Evolutionary conservation across 2,113 vertebrate species (phyloP), one percentile per base, ranked within the genome.

Genomic region (Calyptomena viridis): DNA sequence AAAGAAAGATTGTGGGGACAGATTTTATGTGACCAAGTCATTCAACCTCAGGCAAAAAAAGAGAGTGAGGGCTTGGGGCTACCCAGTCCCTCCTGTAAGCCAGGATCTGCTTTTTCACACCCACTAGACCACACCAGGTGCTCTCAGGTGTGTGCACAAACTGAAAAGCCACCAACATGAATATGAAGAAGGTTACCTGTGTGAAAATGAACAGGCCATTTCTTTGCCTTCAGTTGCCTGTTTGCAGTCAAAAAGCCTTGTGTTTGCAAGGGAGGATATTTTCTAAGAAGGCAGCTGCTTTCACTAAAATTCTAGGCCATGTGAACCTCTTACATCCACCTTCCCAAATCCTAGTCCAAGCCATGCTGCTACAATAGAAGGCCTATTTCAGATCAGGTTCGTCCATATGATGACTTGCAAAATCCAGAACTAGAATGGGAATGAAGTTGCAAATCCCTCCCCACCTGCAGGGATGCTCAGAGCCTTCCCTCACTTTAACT

Each of bases 271-370:
- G 55, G 8, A 37, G 12, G 21, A 2, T 37, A 59, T 77, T 86
- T 74, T 59, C 44, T 28, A 59, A 35, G 21, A 1, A 5, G 3
- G 5, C 33, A 93, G 11, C 35, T 31, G 39, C 71, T 86, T 76
- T 52, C 55, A 55, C 21, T 80, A 39, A 68, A 73, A 53, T 53
- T 44, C 59, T 18, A 76, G 55, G 8, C 72, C 30, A 31, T 9
- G 5, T 8, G 3, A 90, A 58, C 6, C 10, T 6, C 14, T 53
- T 5, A 37, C 0, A 1, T 9, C 22, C 46, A 73, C 55, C 15
- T 46, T 63, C 50, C 40, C 40, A 72, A 74, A 63, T 37, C 24
- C 60, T 33, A 81, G 27, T 13, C 59, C 50, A 49, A 77, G 53
- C 22, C 58, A 62, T 5, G 18, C 9, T 93, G 83, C 47, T 74